Evolutionary conservation across 1,140 invertebrate genomes (phyloP), one percentile per base, ranked within the genome.

Genomic region (Holcopasites calliopsidis): DNA sequence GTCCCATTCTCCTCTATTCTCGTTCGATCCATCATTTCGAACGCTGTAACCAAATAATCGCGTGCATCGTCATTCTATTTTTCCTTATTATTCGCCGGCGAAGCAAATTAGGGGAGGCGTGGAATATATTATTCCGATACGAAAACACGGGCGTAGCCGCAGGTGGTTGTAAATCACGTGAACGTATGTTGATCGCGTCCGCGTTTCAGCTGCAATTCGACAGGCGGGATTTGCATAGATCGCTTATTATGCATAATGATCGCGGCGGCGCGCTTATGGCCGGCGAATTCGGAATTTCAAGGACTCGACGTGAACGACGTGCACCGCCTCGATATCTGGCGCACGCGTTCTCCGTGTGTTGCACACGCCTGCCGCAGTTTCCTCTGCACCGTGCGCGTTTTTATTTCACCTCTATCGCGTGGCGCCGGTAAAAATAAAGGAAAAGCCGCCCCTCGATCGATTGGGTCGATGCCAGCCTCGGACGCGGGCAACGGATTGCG

Each of bases 221-320:
- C 52, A n/a, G n/a, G n/a, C n/a, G n/a, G n/a, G 35, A 62, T 82
- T 82, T 76, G 71, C 80, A 79, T 79, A 82, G 76, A 83, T 75
- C 61, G 70, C 54, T 38, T 35, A 69, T n/a, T 61, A 64, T 44
- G 57, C 69, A 72, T 72, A 80, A 84, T 70, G 77, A 74, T 72
- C 52, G 62, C 33, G 65, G 79, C 23, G 68, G 35, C 23, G 23
- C 50, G 6, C 55, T 52, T 72, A 50, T 61, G 74, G 57, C 44
- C 21, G 49, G 64, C 69, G 62, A 83, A 83, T 84, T 84, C 79
- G 82, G 80, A 77, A 80, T 84, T 84, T 84, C 81, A 84, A 84
- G 82, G 82, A 74, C 82, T 54, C 68, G 35, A 13, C 16, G 11
- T 57, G 69, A 40, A n/a, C n/a, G 62, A 82, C 76, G 68, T 65